Conservation (phyloP, 1,140 invertebrate species). For the Teleopsis dalmanni region DNA sequence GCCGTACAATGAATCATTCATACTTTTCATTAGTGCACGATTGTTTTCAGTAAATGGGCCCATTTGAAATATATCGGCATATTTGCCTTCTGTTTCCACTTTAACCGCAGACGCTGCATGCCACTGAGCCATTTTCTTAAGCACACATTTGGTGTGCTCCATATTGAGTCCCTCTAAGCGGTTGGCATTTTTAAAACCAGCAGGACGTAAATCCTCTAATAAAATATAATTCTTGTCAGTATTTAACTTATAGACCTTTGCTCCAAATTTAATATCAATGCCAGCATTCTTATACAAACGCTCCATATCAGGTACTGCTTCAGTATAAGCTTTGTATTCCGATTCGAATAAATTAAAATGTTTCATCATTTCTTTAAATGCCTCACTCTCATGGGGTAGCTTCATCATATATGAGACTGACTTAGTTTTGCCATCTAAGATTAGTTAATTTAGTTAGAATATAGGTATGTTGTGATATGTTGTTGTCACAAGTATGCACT, state of each 20-base stretch:
- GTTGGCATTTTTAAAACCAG: conserved; percentile 50
- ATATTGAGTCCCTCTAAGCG: conserved; percentile 47
- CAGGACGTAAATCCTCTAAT: conserved; percentile 46
- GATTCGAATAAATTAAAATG: conserved; percentile 25
- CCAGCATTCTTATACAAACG: conserved; percentile 34
- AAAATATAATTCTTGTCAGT: conserved; percentile 34
- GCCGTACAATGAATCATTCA: background rate
- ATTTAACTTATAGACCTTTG: conserved; percentile 21
- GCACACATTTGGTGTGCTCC: conserved; percentile 44
- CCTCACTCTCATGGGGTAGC: conserved; percentile 22
- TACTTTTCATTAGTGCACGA: background rate
- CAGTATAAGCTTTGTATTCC: conserved; percentile 21
- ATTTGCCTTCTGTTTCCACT: conserved; percentile 17
- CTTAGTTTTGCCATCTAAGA: conserved; percentile 19
- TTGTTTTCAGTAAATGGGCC: conserved; percentile 7
- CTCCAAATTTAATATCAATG: conserved; percentile 17
- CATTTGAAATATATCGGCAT: background rate
- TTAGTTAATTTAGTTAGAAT: background rate
- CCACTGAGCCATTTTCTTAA: conserved; percentile 50
- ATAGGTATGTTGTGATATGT: background rate
- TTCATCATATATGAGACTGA: conserved; percentile 26
- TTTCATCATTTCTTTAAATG: conserved; percentile 18
- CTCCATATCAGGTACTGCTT: conserved; percentile 23
- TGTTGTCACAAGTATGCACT: background rate
- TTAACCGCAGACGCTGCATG: conserved; percentile 44